Conservation (phyloP, 1,140 invertebrate species). For the roundworm (Caenorhabditis elegans) region DNA sequence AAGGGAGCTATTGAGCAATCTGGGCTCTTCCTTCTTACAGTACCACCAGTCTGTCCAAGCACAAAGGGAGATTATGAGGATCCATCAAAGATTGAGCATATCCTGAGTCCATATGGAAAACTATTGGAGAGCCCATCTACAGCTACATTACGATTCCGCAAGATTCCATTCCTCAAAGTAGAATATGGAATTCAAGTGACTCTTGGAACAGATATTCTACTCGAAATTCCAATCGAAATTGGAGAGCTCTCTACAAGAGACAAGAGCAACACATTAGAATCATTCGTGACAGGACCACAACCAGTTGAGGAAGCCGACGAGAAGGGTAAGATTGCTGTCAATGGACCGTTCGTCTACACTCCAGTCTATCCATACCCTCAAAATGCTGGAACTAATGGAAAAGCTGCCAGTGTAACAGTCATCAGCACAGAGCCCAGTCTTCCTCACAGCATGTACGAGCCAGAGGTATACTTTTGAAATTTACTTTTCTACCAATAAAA, state of each 20-base stretch:
- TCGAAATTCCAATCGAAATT: constrained; percentile 48
- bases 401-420: neutral
- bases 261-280: constrained; percentile 24
- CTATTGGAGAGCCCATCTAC: constrained; percentile 46
- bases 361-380: constrained; percentile 40
- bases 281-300: constrained; percentile 44
- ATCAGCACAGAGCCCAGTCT: neutral
- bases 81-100: neutral
- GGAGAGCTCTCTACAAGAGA: constrained; percentile 38
- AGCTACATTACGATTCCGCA: constrained; percentile 46
- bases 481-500: neutral
- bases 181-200: constrained; percentile 49
- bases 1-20: constrained; percentile 29
- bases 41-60: constrained; percentile 42
- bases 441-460: neutral
- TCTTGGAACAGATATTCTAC: constrained; percentile 37
- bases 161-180: constrained; percentile 44
- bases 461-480: neutral
- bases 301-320: constrained; percentile 50
- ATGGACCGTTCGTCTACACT: constrained; percentile 41
- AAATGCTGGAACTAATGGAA: constrained; percentile 10
- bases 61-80: constrained; percentile 21
- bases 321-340: constrained; percentile 43
- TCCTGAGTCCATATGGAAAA: constrained; percentile 35
- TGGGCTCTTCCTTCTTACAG: constrained; percentile 40